Percentiles rank a stretch among this genome's conserved stretches.
These are phyloP conservation scores for Sus cebifrons DNA, from an alignment of 2,797 vertebrate genomes.

Conservation along the genomic window DNA sequence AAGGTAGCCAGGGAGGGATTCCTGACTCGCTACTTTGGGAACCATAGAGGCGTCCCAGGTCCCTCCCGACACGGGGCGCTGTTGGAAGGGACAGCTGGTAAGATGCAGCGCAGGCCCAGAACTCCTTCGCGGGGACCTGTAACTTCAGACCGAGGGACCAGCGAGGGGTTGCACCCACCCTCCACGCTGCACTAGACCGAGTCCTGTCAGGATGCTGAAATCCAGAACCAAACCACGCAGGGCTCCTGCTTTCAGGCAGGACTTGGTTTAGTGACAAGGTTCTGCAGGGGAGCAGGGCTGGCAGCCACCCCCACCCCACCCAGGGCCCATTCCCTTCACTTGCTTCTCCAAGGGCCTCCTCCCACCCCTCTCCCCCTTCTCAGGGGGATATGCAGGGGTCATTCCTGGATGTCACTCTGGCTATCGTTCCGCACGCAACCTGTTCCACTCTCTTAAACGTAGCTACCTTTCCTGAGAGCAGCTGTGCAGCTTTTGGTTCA, in stretches of 20 bases:
- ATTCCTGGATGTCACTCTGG: not conserved
- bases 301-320: no score
- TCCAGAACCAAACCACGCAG: not conserved
- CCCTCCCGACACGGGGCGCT: not conserved
- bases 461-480: not conserved
- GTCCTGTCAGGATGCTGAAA: not conserved
- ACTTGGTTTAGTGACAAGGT: not conserved
- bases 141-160: not conserved
- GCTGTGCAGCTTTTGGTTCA: not conserved
- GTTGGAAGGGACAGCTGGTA: not conserved
- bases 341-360: not conserved
- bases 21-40: not conserved
- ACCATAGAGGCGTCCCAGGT: not conserved
- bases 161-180: not conserved
- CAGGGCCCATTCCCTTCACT: not conserved
- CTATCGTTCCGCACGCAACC: not conserved
- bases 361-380: not conserved
- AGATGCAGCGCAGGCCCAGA: not conserved
- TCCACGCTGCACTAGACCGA: not conserved
- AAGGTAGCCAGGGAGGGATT: not conserved
- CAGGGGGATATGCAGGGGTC: slow-evolving; percentile 5
- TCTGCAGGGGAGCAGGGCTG: not conserved
- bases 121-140: not conserved
- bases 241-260: not conserved
- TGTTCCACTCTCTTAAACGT: not conserved